Evolutionary conservation across 2,113 vertebrate genomes (phyloP).

Genomic region (Phasianus colchicus): DNA sequence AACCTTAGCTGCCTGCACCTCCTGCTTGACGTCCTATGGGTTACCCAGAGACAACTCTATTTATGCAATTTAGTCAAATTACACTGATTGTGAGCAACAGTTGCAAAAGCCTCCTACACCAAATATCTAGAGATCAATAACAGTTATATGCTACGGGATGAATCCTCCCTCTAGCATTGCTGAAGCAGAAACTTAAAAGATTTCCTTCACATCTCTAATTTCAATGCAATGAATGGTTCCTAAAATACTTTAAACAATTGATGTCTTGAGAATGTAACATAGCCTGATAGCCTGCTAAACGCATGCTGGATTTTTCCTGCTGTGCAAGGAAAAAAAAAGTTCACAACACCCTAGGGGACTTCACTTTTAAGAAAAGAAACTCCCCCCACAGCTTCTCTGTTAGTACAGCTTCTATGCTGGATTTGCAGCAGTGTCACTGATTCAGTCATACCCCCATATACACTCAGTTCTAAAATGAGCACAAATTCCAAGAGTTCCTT

Average conservation of each 20-base stretch:
- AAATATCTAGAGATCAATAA: neutral
- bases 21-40: neutral
- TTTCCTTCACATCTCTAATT: neutral
- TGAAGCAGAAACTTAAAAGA: neutral
- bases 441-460: neutral
- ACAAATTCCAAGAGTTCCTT: neutral
- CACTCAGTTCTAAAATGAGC: neutral
- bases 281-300: neutral
- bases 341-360: neutral
- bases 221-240: neutral
- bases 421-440: neutral
- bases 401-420: neutral
- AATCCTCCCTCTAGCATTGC: neutral
- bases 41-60: neutral
- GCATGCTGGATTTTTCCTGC: neutral
- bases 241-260: neutral
- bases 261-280: neutral
- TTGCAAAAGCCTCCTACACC: neutral
- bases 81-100: neutral
- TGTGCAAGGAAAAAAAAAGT: neutral
- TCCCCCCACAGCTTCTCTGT: too few relatives aligned
- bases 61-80: neutral
- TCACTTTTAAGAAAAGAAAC: neutral
- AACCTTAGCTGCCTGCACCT: neutral
- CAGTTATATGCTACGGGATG: neutral